Conservation (phyloP, 2,113 vertebrate species). For the Otis tarda region DNA sequence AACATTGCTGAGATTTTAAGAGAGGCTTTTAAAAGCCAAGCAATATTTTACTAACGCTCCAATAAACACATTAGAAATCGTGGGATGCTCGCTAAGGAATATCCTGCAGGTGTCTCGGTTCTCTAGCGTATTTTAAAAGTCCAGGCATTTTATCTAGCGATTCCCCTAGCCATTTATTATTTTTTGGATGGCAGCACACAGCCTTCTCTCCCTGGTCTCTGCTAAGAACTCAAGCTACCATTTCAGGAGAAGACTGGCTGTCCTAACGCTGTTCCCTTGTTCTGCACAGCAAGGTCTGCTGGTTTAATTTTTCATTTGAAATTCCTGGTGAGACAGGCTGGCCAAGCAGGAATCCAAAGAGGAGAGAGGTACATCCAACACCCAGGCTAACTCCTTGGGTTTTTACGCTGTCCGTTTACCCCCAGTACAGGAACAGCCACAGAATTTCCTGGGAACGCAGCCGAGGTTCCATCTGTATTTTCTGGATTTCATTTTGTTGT, state of each 20-base stretch:
- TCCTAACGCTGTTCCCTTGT: not conserved
- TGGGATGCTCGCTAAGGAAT: not conserved
- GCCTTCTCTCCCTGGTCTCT: not conserved
- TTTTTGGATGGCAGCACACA: not conserved
- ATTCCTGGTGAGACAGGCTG: not conserved
- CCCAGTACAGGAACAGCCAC: not conserved
- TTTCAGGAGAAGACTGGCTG: not conserved
- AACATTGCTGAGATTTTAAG: not conserved
- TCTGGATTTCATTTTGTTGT: not conserved
- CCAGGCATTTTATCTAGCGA: not conserved
- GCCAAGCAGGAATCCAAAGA: not conserved
- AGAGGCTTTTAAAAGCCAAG: constrained; percentile 33
- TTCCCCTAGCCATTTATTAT: not conserved
- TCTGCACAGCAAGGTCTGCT: not conserved
- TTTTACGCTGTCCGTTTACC: not conserved
- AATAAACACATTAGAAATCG: not conserved
- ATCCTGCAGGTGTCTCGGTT: not conserved
- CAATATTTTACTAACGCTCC: not conserved
- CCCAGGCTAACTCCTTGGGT: not conserved
- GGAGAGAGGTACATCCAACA: not conserved
- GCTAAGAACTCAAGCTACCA: not conserved
- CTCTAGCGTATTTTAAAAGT: not conserved
- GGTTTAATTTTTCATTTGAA: not conserved
- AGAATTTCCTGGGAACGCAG: constrained; percentile 34
- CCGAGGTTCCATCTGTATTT: constrained; percentile 31